Percentiles rank a stretch among this genome's conserved stretches.
Evolutionary conservation across 92 coral and sea anemone genomes (phyloP).

Genomic region (Metridium senile): DNA sequence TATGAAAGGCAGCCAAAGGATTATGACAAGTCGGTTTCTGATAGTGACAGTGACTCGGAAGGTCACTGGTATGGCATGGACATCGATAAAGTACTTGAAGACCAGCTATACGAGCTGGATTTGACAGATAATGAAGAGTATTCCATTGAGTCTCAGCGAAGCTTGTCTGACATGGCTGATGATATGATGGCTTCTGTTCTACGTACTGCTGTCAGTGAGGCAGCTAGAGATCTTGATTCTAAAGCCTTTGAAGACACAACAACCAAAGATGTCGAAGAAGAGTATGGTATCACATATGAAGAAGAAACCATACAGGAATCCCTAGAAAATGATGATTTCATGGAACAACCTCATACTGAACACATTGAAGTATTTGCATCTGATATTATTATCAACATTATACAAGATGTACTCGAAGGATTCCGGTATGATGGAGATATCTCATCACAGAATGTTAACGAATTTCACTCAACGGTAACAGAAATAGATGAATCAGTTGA

Average conservation of each 20-base stretch:
- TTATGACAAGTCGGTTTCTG: conserved; percentile 11
- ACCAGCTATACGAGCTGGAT: conserved; percentile 31
- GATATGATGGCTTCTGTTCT: not conserved
- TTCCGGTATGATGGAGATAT: not conserved
- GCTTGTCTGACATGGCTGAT: conserved; percentile 17
- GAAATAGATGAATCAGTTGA: not conserved
- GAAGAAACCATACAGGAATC: not conserved
- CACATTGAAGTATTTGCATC: not conserved
- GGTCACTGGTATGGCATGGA: conserved; percentile 25
- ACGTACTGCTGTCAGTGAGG: conserved; percentile 1
- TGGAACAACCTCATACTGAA: not conserved
- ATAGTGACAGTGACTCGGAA: conserved; percentile 8
- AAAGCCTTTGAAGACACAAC: not conserved
- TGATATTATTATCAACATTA: not conserved
- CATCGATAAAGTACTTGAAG: conserved; percentile 40
- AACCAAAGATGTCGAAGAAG: not conserved
- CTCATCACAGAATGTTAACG: not conserved
- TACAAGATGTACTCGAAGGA: conserved; percentile 9
- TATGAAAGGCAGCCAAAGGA: conserved; percentile 7
- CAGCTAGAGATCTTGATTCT: not conserved
- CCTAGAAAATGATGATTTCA: not conserved
- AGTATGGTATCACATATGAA: not conserved
- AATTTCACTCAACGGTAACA: not conserved
- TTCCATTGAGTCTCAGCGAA: not conserved
- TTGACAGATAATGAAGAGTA: conserved; percentile 21